Percentiles rank a stretch among this genome's conserved stretches.
Evolutionary conservation across 2,888 invertebrate species (phyloP).

Genomic region (Branchellion lobata): DNA sequence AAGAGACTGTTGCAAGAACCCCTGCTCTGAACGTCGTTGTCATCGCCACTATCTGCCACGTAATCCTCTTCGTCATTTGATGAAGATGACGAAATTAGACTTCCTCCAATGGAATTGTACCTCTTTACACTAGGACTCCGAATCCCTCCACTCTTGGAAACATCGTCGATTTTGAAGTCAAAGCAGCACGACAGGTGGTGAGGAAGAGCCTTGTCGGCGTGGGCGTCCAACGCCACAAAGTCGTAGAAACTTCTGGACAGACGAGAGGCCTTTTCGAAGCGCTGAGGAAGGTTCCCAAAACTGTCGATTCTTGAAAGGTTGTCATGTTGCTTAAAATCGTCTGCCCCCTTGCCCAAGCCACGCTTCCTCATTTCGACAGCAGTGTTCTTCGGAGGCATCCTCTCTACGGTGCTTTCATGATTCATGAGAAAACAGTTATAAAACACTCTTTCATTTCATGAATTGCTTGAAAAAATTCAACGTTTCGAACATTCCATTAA

Average conservation of each 20-base stretch:
- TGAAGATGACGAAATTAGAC: background rate
- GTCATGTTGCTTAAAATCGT: background rate
- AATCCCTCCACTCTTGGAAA: background rate
- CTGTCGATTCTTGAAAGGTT: background rate
- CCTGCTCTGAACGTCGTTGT: background rate
- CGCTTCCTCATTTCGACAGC: too few relatives aligned
- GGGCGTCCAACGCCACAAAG: background rate
- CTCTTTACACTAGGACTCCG: background rate
- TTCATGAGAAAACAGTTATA: background rate
- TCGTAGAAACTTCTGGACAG: slow-evolving; percentile 1
- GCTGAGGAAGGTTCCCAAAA: background rate
- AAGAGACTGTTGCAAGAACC: background rate
- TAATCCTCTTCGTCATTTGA: background rate
- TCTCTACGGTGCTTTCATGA: background rate
- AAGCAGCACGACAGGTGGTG: background rate
- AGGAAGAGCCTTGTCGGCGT: background rate
- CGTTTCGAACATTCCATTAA: too few relatives aligned
- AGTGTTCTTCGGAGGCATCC: background rate
- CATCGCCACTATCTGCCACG: background rate
- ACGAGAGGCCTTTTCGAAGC: slow-evolving; percentile 2
- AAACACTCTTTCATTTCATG: too few relatives aligned
- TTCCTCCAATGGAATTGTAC: slow-evolving; percentile 5
- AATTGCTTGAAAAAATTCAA: too few relatives aligned
- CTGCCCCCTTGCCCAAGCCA: too few relatives aligned
- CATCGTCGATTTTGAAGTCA: background rate